Conservation (phyloP, 2,888 invertebrate genomes). For the Cinara cedri region DNA sequence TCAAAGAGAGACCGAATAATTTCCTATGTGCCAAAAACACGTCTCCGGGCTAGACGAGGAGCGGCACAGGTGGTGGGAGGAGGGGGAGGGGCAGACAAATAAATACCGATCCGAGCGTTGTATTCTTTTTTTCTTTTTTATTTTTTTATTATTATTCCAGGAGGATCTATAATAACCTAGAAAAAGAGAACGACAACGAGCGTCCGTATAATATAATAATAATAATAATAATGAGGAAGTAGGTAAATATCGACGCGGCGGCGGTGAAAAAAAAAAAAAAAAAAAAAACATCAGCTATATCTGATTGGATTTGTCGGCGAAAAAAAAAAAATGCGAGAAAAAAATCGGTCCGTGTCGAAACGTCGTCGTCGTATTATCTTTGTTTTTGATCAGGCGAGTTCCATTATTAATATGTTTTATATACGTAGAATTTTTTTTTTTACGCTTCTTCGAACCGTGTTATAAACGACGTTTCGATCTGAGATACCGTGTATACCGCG, state of each 20-base stretch:
- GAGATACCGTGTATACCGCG: neutral
- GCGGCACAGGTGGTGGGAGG: neutral
- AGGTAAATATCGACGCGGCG: neutral
- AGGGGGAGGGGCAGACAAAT: neutral
- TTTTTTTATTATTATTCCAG: too few relatives aligned
- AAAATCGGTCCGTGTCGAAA: slow-evolving; percentile 33
- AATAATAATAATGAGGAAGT: neutral
- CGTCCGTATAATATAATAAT: neutral
- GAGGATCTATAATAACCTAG: slow-evolving; percentile 5
- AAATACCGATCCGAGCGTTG: slow-evolving; percentile 34
- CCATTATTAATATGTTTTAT: slow-evolving; percentile 17
- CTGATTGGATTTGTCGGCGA: slow-evolving; percentile 13
- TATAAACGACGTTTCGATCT: slow-evolving; percentile 21
- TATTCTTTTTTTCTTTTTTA: neutral
- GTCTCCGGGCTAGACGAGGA: neutral
- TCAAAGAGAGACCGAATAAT: slow-evolving; percentile 44
- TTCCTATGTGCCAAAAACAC: slow-evolving; percentile 45
- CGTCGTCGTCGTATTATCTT: slow-evolving; percentile 15
- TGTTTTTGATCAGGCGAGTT: slow-evolving; percentile 29
- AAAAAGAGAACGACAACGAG: slow-evolving; percentile 23
- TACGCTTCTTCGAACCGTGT: neutral
- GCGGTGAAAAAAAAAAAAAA: neutral
- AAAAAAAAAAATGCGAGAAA: too few relatives aligned
- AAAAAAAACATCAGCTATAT: slow-evolving; percentile 22
- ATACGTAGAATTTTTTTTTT: neutral